These are phyloP conservation scores for Zootermopsis nevadensis DNA, from an alignment of 2,888 invertebrate species.

Conservation along the genomic window DNA sequence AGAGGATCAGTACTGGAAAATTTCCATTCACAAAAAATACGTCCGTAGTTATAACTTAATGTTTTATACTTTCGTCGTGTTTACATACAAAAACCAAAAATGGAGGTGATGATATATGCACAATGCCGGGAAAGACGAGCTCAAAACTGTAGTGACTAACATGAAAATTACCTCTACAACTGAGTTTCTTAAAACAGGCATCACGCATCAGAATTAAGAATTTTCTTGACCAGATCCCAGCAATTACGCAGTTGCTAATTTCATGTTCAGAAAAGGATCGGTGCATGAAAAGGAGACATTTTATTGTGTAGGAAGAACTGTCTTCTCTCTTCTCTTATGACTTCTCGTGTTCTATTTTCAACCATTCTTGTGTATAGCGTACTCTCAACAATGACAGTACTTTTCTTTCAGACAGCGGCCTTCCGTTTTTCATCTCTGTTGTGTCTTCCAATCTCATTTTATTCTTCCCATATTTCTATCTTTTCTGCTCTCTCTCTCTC, in stretches of 20 bases:
- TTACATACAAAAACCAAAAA: no score
- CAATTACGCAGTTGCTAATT: neutral
- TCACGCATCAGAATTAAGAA: no score
- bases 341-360: neutral
- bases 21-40: no score
- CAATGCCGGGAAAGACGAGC: no score
- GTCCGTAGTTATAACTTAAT: no score
- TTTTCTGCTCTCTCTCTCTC: neutral
- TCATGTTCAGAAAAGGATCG: neutral
- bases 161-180: no score
- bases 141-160: no score
- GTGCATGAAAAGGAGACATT: neutral
- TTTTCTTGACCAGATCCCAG: no score
- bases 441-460: slow-evolving; percentile 1
- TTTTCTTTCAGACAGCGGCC: neutral
- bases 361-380: neutral
- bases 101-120: no score
- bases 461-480: neutral
- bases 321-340: neutral
- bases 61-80: no score
- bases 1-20: no score
- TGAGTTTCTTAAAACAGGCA: no score
- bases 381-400: neutral
- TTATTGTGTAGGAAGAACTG: neutral
- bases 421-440: neutral